A percentile compares a stretch with the other conserved stretches of the same genome.
Conservation (phyloP, 2,888 invertebrate species). For the Acronicta alni region DNA sequence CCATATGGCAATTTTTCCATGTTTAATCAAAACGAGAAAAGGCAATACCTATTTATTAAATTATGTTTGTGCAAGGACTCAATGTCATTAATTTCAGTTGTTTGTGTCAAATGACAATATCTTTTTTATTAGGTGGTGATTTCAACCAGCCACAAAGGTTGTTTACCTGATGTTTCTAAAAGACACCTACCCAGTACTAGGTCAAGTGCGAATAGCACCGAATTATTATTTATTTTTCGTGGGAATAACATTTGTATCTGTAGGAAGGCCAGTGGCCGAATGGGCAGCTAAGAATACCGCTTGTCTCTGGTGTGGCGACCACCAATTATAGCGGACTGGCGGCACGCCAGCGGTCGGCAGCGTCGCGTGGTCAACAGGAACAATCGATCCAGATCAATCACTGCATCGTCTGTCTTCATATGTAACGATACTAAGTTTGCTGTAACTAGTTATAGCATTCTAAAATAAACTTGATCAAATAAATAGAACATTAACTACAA, state of each 20-base stretch:
- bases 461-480: neutral
- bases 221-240: conserved; percentile 73
- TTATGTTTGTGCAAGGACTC: neutral
- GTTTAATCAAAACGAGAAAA: neutral
- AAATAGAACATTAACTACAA: neutral
- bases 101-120: neutral
- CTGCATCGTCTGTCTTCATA: conserved; percentile 58
- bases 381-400: conserved; percentile 82
- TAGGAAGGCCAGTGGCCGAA: conserved; percentile 87
- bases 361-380: conserved; percentile 78
- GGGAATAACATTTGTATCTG: conserved; percentile 69
- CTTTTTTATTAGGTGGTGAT: conserved; percentile 14
- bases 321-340: conserved; percentile 97
- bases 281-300: conserved; percentile 91
- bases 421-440: conserved; percentile 6
- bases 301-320: conserved; percentile 90
- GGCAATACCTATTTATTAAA: neutral
- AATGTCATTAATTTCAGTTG: conserved; percentile 6
- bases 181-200: conserved; percentile 72
- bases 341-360: conserved; percentile 90
- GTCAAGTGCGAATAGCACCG: conserved; percentile 83
- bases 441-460: neutral
- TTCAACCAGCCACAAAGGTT: conserved; percentile 62
- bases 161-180: conserved; percentile 60
- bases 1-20: conserved; percentile 68